Evolutionary conservation across 2,113 vertebrate genomes (phyloP).

Genomic region (Smithornis capensis): DNA sequence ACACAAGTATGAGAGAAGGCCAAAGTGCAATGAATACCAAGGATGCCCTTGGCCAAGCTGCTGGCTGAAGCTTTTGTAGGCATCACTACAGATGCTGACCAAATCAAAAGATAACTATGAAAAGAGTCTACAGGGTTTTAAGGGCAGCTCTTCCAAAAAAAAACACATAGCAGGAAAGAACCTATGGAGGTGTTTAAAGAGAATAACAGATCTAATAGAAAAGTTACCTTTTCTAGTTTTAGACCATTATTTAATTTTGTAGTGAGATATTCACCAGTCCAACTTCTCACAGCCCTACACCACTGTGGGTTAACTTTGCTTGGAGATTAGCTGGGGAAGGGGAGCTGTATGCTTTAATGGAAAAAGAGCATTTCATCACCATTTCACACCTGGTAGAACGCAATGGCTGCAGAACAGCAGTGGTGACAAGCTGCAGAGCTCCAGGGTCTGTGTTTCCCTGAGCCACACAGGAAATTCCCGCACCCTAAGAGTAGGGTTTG

Average conservation of each 20-base stretch:
- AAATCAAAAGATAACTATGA: neutral
- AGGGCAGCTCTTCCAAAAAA: neutral
- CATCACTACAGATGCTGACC: neutral
- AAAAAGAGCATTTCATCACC: neutral
- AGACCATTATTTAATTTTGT: neutral
- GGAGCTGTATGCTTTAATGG: neutral
- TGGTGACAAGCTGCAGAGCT: neutral
- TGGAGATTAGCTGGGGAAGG: neutral
- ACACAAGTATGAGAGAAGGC: neutral
- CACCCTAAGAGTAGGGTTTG: fast-evolving
- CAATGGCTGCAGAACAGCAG: neutral
- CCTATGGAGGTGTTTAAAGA: neutral
- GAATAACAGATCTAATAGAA: neutral
- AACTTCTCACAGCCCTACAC: neutral
- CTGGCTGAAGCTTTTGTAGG: neutral
- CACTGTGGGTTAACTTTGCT: fast-evolving
- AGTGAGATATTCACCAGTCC: neutral
- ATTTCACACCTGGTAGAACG: neutral
- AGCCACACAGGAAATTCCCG: neutral
- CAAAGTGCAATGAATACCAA: neutral
- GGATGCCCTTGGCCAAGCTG: neutral
- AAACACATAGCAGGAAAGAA: neutral
- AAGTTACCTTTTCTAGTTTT: neutral
- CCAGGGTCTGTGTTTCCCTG: neutral
- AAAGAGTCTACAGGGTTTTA: neutral